Evolutionary conservation across 2,888 invertebrate species (phyloP), one percentile per base, ranked within the genome.

Genomic region (Arge pagana): DNA sequence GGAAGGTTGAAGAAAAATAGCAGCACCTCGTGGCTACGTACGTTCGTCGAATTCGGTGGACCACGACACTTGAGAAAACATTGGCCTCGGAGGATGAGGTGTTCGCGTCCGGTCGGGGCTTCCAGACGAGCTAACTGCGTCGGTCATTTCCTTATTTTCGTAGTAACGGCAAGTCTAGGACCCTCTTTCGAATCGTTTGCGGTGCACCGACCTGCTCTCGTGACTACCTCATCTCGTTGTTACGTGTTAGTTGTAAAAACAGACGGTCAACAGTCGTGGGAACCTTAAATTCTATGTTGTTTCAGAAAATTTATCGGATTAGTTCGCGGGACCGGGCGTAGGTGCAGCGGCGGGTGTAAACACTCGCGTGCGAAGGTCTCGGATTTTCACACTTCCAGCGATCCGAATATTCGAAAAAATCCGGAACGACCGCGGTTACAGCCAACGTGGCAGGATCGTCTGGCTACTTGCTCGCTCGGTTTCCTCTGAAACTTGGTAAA

Each of bases 221-320:
- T n/a, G n/a, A n/a, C n/a, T n/a, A n/a, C n/a, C n/a, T n/a, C n/a
- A n/a, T n/a, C n/a, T n/a, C n/a, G n/a, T n/a, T n/a, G 56, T 41
- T 48, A 43, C 54, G 57, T 49, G 55, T 62, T 59, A 62, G 59
- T 61, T 60, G 54, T 56, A 57, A 62, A 61, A 63, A 65, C 63
- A 65, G 58, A 60, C 57, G 48, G 42, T 51, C 60, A 49, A 56
- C 54, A 54, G 58, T 56, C 65, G 60, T 64, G 64, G 61, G 61
- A 67, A 65, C 48, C 50, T 40, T 41, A 37, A 51, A 45, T 18
- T 30, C 15, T 11, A 18, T 41, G 58, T 61, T 60, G 55, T 57
- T 64, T 53, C 49, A 50, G 52, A 48, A 58, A 58, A 63, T 58
- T 58, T 50, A 57, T 36, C 54, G 37, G 21, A n/a, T 28, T 39